Conservation (phyloP, 2,113 vertebrate genomes). For the Scortum barcoo region DNA sequence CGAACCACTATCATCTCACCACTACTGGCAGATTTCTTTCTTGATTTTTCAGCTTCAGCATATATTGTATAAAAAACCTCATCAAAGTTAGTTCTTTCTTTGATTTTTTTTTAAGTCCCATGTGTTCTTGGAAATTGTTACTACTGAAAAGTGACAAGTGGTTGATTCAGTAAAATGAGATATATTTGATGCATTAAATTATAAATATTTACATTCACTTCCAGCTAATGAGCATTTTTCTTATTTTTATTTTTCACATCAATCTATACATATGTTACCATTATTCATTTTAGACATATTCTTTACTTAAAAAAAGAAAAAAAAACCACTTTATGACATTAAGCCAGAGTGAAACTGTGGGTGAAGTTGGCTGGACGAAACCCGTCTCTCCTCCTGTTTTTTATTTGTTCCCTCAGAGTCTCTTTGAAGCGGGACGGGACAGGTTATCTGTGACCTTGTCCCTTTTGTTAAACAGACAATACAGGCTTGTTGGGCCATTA, state of each 20-base stretch:
- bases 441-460: slow-evolving; percentile 68
- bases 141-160: neutral
- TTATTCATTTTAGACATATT: neutral
- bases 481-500: slow-evolving; percentile 71
- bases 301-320: neutral
- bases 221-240: neutral
- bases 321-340: neutral
- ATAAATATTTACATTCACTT: neutral
- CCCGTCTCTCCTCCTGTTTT: slow-evolving; percentile 20
- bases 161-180: neutral
- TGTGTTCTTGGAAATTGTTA: neutral
- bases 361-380: neutral
- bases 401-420: slow-evolving; percentile 39
- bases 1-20: neutral
- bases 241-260: neutral
- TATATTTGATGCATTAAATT: neutral
- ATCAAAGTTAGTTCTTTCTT: neutral
- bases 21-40: neutral
- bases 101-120: neutral
- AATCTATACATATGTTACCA: no score
- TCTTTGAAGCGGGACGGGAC: slow-evolving; percentile 71
- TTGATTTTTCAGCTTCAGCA: no score
- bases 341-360: slow-evolving; percentile 4
- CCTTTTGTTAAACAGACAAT: slow-evolving; percentile 80
- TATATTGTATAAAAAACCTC: neutral